Conservation (phyloP, 2,113 vertebrate genomes). For the Tylochromis polylepis region DNA sequence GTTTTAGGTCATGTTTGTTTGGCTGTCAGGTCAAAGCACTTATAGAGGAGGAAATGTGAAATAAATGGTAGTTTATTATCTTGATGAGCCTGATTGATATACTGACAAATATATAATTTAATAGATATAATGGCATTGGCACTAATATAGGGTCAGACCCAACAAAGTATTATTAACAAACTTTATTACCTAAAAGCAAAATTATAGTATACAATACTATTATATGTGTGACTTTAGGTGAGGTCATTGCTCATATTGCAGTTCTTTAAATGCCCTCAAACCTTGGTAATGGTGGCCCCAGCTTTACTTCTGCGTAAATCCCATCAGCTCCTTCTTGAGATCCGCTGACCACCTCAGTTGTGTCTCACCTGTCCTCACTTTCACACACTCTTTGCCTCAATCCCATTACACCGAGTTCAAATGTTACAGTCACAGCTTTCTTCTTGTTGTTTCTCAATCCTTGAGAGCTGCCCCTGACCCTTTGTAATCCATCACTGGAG, state of each 20-base stretch:
- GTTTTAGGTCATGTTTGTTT: not conserved
- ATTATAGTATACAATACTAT: not conserved
- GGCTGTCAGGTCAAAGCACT: not conserved
- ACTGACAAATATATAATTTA: not conserved
- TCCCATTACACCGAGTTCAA: slow-evolving; percentile 58
- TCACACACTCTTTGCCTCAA: slow-evolving; percentile 48
- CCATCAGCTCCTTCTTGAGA: slow-evolving; percentile 18
- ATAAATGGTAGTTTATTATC: not conserved
- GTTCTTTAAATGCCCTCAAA: not conserved
- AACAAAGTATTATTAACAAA: not conserved
- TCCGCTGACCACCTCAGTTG: slow-evolving; percentile 52
- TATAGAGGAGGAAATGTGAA: not conserved
- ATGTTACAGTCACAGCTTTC: slow-evolving; percentile 41
- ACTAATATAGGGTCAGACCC: not conserved
- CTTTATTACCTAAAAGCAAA: not conserved
- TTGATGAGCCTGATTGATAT: not conserved
- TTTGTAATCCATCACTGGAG: slow-evolving; percentile 58
- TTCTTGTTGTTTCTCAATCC: slow-evolving; percentile 56
- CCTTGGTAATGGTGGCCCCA: not conserved
- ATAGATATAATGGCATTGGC: not conserved
- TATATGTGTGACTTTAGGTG: not conserved
- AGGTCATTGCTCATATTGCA: not conserved
- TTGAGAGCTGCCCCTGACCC: slow-evolving; percentile 29
- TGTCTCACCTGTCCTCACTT: slow-evolving; percentile 29
- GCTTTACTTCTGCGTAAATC: not conserved